phyloP scores from a whole-genome alignment of 2,113 vertebrate species.

The Dermatemys mawii region DNA sequence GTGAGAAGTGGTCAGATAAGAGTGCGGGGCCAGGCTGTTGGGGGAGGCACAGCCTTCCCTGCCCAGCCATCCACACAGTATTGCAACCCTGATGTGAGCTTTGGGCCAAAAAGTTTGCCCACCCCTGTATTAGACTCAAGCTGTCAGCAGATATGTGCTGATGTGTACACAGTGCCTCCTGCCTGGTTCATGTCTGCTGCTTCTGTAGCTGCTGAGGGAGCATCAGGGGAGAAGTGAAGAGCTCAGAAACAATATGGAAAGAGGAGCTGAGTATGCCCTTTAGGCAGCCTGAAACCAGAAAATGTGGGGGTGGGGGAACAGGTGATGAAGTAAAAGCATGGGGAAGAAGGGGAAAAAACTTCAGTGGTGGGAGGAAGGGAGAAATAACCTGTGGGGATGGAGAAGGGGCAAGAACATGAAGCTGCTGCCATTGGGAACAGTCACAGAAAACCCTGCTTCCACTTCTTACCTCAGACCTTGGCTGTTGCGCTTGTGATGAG shows the following conservation, averaged over 20 bases:
- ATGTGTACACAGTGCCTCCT: neutral
- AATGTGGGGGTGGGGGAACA: neutral
- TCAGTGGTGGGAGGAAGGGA: neutral
- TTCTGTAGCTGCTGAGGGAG: too few species aligned
- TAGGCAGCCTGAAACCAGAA: neutral
- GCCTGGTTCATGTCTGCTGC: neutral
- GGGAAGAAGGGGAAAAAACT: neutral
- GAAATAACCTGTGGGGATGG: neutral
- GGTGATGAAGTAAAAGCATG: neutral
- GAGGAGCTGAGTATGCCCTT: neutral
- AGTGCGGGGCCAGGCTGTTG: too few species aligned
- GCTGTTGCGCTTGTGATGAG: rapidly evolving
- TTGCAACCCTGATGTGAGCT: too few species aligned
- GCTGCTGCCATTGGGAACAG: neutral
- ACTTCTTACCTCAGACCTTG: neutral
- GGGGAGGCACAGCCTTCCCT: too few species aligned
- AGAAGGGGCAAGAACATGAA: neutral
- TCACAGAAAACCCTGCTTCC: rapidly evolving
- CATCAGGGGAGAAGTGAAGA: neutral
- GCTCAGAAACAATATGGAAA: neutral
- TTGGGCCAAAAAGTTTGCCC: too few species aligned
- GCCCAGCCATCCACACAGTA: too few species aligned
- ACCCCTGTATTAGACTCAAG: neutral
- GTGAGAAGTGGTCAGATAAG: too few species aligned
- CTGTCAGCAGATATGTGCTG: neutral